Evolutionary conservation across 2,888 invertebrate species (phyloP).

Genomic region (Alloplasta piceator): DNA sequence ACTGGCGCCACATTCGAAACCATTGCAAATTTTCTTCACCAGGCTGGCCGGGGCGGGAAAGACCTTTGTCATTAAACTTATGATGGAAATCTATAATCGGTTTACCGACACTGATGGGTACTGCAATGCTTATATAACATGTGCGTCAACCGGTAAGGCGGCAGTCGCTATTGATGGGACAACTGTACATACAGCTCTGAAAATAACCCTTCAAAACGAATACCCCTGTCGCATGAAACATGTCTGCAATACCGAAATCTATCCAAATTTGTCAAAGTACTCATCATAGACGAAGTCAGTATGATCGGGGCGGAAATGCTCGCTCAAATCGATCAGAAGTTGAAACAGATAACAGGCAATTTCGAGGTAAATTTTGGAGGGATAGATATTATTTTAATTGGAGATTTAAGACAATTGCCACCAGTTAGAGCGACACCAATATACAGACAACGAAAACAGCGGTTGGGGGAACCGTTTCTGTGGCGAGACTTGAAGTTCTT

Average conservation of each 20-base stretch:
- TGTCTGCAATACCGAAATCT: slow-evolving; percentile 66
- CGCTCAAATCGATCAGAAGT: slow-evolving; percentile 71
- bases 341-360: slow-evolving; percentile 77
- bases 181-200: slow-evolving; percentile 73
- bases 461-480: slow-evolving; percentile 66
- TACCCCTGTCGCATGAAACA: slow-evolving; percentile 58
- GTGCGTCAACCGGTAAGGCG: slow-evolving; percentile 67
- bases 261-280: slow-evolving; percentile 72
- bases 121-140: slow-evolving; percentile 79
- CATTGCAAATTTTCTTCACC: slow-evolving; percentile 70
- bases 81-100: slow-evolving; percentile 82
- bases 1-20: slow-evolving; percentile 5
- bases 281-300: slow-evolving; percentile 79
- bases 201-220: slow-evolving; percentile 68
- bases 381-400: slow-evolving; percentile 75
- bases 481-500: slow-evolving; percentile 76
- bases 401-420: slow-evolving; percentile 77
- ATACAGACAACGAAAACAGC: slow-evolving; percentile 61
- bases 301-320: slow-evolving; percentile 77
- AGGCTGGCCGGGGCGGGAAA: slow-evolving; percentile 61
- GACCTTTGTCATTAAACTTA: slow-evolving; percentile 77
- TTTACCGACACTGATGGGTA: slow-evolving; percentile 75
- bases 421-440: slow-evolving; percentile 74
- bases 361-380: slow-evolving; percentile 77
- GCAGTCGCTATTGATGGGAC: slow-evolving; percentile 78